Percentiles rank a stretch among this genome's conserved stretches.
phyloP scores from a whole-genome alignment of 1,140 invertebrate species.

The Eufriesea mexicana region DNA sequence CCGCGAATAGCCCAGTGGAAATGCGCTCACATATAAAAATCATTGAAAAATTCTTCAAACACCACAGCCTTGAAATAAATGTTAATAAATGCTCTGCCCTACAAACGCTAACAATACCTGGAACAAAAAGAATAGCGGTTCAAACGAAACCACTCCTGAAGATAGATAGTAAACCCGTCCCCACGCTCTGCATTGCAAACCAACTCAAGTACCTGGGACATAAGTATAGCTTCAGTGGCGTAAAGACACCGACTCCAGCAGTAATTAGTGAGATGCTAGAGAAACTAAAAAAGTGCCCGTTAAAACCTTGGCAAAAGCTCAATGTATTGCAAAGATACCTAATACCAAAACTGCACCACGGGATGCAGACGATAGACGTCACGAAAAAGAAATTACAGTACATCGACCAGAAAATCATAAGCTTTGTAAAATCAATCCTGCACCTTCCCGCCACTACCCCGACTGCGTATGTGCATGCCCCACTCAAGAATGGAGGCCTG shows the following conservation, averaged over 20 bases:
- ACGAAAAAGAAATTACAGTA: not conserved
- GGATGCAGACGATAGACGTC: not conserved
- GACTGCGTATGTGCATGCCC: not conserved
- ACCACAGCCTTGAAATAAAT: too few relatives aligned
- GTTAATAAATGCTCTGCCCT: not conserved
- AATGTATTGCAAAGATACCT: not conserved
- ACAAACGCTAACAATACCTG: not conserved
- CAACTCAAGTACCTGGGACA: not conserved
- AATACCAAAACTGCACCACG: not conserved
- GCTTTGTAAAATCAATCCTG: not conserved
- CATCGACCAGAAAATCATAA: not conserved
- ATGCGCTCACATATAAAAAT: not conserved
- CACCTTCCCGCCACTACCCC: not conserved
- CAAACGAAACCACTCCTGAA: not conserved
- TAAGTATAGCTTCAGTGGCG: too few relatives aligned
- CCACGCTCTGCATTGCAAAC: not conserved
- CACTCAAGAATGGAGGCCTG: not conserved
- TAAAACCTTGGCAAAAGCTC: constrained; percentile 1
- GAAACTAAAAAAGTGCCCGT: not conserved
- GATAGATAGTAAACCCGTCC: not conserved
- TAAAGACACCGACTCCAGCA: too few relatives aligned
- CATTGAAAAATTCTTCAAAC: too few relatives aligned
- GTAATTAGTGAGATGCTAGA: too few relatives aligned
- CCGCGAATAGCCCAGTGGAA: not conserved
- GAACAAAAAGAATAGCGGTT: not conserved